These are phyloP conservation scores for Melierax canorus DNA, from an alignment of 2,113 vertebrate genomes.

Conservation along the genomic window DNA sequence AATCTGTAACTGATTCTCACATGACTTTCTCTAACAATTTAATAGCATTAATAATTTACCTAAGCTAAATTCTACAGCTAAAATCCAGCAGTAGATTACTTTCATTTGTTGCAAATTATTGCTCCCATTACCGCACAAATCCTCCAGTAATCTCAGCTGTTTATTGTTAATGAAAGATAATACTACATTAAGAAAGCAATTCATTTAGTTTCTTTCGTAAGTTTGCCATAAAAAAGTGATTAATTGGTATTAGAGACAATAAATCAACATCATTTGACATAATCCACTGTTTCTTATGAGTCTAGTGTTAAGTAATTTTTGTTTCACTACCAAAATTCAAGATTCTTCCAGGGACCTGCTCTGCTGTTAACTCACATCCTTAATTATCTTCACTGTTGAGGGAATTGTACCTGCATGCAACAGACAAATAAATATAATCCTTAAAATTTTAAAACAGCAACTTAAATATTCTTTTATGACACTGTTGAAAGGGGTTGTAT, in stretches of 20 bases:
- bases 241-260: background rate
- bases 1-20: background rate
- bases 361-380: background rate
- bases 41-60: conserved; percentile 17
- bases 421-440: background rate
- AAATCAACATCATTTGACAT: background rate
- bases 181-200: background rate
- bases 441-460: background rate
- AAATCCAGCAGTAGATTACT: background rate
- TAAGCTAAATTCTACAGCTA: background rate
- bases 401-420: background rate
- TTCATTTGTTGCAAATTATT: conserved; percentile 23
- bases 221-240: background rate
- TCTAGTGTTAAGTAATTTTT: background rate
- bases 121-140: background rate
- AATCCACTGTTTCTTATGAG: background rate
- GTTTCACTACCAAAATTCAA: background rate
- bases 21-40: background rate
- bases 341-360: background rate
- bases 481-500: background rate
- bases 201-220: background rate
- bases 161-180: conserved; percentile 42
- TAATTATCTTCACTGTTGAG: background rate
- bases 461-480: background rate
- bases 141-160: background rate